Evolutionary conservation across 2,888 invertebrate genomes (phyloP).

Genomic region (Leistus spinibarbis): DNA sequence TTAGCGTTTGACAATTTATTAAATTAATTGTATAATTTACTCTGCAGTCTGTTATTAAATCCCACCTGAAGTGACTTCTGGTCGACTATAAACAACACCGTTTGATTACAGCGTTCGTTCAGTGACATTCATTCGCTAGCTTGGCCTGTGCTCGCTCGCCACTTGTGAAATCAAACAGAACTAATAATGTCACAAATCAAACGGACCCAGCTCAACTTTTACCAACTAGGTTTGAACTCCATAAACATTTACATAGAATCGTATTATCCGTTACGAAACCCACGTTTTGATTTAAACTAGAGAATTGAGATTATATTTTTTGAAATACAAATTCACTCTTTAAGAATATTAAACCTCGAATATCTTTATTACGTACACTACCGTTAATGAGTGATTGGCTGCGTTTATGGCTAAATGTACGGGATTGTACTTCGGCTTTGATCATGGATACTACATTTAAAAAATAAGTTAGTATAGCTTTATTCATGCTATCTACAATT

Average conservation of each 20-base stretch:
- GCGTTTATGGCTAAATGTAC: too few relatives aligned
- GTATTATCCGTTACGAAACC: neutral
- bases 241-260: neutral
- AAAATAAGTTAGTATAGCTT: too few relatives aligned
- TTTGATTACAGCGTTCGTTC: constrained; percentile 4
- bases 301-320: too few relatives aligned
- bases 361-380: too few relatives aligned
- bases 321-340: too few relatives aligned
- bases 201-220: neutral
- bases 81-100: constrained; percentile 12
- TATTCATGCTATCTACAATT: too few relatives aligned
- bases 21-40: constrained; percentile 37
- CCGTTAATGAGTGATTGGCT: too few relatives aligned
- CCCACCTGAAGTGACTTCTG: constrained; percentile 34
- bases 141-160: neutral
- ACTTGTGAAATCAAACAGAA: constrained; percentile 22
- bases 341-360: too few relatives aligned
- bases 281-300: neutral
- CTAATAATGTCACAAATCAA: constrained; percentile 32
- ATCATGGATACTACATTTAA: too few relatives aligned
- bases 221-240: neutral
- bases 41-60: constrained; percentile 27
- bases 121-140: neutral
- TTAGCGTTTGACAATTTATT: constrained; percentile 30
- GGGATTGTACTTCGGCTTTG: too few relatives aligned